Conservation (phyloP, 2,797 vertebrate species). For the Avahi laniger region DNA sequence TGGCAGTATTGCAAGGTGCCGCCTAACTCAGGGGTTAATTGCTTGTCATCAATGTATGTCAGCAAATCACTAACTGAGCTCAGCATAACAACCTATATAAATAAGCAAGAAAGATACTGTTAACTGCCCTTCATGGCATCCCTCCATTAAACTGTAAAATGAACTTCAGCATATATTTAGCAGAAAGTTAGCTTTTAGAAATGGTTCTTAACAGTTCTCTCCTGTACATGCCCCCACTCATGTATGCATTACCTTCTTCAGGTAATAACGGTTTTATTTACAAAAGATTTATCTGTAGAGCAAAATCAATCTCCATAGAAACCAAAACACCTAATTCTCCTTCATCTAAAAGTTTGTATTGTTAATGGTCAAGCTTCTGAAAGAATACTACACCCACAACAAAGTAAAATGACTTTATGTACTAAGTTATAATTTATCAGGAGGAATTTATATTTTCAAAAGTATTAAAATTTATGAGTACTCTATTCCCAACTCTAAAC, state of each 20-base stretch:
- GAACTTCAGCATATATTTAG: conserved; percentile 28
- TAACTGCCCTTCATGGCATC: background rate
- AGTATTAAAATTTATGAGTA: conserved; percentile 29
- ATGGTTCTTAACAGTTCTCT: conserved; percentile 24
- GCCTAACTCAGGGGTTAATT: conserved; percentile 96
- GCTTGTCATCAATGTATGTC: conserved; percentile 96
- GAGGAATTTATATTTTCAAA: conserved; percentile 31
- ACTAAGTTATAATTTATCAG: conserved; percentile 29
- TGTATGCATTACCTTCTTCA: background rate
- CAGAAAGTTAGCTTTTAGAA: background rate
- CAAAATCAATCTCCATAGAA: conserved; percentile 53
- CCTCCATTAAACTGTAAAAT: background rate
- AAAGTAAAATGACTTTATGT: conserved; percentile 23
- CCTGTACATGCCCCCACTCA: background rate
- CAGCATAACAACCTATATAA: conserved; percentile 96
- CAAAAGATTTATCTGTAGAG: conserved; percentile 43
- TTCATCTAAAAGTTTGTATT: conserved; percentile 21
- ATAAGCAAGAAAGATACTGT: conserved; percentile 63
- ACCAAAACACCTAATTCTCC: conserved; percentile 28
- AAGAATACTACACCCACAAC: background rate
- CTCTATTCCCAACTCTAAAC: conserved; percentile 15
- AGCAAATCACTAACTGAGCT: conserved; percentile 97
- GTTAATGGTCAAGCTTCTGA: background rate
- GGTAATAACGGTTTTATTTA: conserved; percentile 28
- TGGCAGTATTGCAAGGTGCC: conserved; percentile 97